These are phyloP conservation scores for Trididemnum clinides DNA, from an alignment of 23 tunicate genomes.

Conservation along the genomic window DNA sequence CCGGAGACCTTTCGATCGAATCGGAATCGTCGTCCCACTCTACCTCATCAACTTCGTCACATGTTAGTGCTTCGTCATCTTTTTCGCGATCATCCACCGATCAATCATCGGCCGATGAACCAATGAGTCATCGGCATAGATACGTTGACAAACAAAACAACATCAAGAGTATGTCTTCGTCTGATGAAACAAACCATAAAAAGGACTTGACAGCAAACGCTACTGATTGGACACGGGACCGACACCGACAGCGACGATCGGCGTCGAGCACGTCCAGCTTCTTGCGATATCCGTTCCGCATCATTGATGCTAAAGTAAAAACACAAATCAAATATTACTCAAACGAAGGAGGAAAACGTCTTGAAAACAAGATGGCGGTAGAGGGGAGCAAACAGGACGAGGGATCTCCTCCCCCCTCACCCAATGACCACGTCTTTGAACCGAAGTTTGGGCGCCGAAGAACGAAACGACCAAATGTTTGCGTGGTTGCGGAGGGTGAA, in stretches of 20 bases:
- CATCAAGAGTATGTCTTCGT: neutral
- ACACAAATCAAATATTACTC: neutral
- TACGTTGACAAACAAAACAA: neutral
- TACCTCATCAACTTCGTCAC: neutral
- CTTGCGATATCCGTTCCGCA: constrained; percentile 4
- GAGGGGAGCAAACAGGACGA: neutral
- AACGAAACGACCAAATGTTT: constrained; percentile 5
- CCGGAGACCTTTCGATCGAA: neutral
- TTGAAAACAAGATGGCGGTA: neutral
- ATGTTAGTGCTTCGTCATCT: neutral
- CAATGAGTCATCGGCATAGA: neutral
- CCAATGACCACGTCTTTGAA: constrained; percentile 14
- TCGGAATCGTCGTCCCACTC: constrained; percentile 5
- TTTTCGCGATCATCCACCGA: neutral
- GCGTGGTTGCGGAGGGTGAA: constrained; percentile 57
- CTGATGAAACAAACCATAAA: neutral
- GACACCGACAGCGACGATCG: neutral
- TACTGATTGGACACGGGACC: neutral
- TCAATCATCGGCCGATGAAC: neutral
- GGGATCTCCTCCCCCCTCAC: neutral
- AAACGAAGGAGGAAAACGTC: neutral
- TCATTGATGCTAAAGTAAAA: neutral
- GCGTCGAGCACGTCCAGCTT: constrained; percentile 53
- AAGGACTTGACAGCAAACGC: neutral
- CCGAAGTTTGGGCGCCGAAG: constrained; percentile 29